phyloP scores from a whole-genome alignment of 2,113 vertebrate genomes.

The Circaetus cinerascens region DNA sequence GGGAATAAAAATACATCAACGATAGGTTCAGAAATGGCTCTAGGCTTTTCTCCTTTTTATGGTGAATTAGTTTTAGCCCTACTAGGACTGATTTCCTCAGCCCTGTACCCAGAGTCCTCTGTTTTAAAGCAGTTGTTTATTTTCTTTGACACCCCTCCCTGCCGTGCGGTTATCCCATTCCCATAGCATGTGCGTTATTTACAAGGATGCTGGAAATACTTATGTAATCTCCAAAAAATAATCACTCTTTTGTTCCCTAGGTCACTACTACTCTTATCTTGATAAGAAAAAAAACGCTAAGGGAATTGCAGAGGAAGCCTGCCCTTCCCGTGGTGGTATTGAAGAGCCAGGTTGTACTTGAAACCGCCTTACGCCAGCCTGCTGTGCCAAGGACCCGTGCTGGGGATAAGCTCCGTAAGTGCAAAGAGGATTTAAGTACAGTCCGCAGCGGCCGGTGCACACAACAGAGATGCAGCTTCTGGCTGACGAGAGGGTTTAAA shows the following conservation, averaged over 20 bases:
- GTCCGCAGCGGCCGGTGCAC: background rate
- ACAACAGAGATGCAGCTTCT: background rate
- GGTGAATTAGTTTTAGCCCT: background rate
- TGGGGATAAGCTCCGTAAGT: background rate
- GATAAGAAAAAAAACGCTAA: background rate
- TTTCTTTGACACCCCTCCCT: background rate
- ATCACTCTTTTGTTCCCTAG: background rate
- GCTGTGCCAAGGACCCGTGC: background rate
- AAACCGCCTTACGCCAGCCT: background rate
- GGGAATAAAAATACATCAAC: background rate
- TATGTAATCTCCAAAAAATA: background rate
- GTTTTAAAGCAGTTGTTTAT: background rate
- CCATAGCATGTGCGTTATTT: background rate
- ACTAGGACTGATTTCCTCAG: background rate
- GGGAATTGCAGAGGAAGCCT: background rate
- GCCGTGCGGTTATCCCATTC: background rate
- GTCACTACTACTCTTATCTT: background rate
- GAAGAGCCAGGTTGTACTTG: background rate
- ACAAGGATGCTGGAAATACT: background rate
- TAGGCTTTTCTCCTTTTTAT: background rate
- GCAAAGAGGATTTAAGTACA: background rate
- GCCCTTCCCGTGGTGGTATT: fast-evolving
- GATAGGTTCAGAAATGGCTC: background rate
- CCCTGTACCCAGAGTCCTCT: background rate
- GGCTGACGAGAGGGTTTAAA: background rate